Evolutionary conservation across 2,797 vertebrate genomes (phyloP).

Genomic region (Podarcis siculus): DNA sequence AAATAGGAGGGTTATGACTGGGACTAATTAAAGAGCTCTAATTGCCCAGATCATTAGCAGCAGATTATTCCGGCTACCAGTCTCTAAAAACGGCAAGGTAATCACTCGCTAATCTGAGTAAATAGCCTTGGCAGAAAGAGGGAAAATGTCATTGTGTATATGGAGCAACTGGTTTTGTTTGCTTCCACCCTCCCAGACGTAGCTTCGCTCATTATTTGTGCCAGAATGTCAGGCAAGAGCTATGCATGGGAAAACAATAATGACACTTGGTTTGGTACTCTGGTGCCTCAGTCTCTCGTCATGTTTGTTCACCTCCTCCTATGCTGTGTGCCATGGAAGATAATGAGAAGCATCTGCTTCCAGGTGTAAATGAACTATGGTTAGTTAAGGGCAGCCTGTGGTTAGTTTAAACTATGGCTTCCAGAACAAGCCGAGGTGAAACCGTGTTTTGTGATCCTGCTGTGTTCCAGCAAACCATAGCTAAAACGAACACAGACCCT

Average conservation of each 20-base stretch:
- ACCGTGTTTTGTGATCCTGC: background rate
- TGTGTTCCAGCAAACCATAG: background rate
- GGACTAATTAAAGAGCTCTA: conserved; percentile 47
- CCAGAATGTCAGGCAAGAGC: background rate
- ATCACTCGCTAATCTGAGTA: conserved; percentile 29
- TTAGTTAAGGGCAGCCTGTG: background rate
- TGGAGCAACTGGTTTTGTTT: conserved; percentile 13
- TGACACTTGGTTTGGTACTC: background rate
- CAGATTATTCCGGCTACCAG: conserved; percentile 33
- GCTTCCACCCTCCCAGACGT: background rate
- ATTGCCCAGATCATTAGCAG: conserved; percentile 39
- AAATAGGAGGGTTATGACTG: conserved; percentile 47
- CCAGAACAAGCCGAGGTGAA: background rate
- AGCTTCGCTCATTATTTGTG: background rate
- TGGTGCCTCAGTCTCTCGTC: background rate
- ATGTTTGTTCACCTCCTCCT: background rate
- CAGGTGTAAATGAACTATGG: background rate
- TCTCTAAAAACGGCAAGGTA: conserved; percentile 34
- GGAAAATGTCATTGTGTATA: conserved; percentile 22
- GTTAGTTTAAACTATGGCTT: background rate
- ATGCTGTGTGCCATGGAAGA: background rate
- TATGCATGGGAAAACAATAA: too few species aligned
- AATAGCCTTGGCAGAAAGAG: conserved; percentile 8
- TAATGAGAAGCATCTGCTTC: background rate
- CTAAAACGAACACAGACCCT: background rate